Base-by-base conservation (phyloP, 2,113 vertebrate genomes). In the Pseudolaguvia tuberculata region DNA sequence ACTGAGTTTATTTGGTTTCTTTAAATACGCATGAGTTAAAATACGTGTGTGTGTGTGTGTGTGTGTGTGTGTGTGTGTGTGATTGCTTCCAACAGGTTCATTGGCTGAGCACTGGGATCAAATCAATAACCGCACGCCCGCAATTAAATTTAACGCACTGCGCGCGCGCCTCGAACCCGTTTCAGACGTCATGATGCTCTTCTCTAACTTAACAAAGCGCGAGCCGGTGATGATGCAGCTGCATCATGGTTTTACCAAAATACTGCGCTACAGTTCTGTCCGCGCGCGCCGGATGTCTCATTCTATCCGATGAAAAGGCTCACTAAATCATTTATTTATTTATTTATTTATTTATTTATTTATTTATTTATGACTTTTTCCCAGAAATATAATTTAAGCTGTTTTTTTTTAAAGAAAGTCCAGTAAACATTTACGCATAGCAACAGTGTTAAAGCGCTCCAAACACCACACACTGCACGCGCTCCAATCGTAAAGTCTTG, bases 51-150 rank as follows among this genome's bases (percentile, higher is more conserved):
- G 15, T 59, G 15, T 29, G 15, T 14, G 53, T 56, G 15, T 29
- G 29, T 35, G 29, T 13, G 17, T n/a, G 20, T 14, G 59, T 21
- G 31, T 8, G 39, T 9, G 0, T 47, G 9, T 10, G 11, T 5
- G 62, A 15, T 10, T 48, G 62, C 20, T 42, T 62, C 31, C 59
- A 42, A 42, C 61, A 65, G 61, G 39, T 65, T 23, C n/a, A 61
- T 39, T 18, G 29, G n/a, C 35, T 29, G 8, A 11, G 29, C 29
- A 23, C 13, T 45, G 35, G 14, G 14, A 10, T 65, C 6, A 15
- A 15, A 65, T 45, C n/a, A 45, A 0, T 45, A 23, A 65, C 35
- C 59, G 31, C 27, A 18, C 13, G 56, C 25, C 29, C 61, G 9
- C 8, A 3, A 18, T 45, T 13, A 14, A 13, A 21, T 20, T 8